phyloP scores from a whole-genome alignment of 2,797 vertebrate species.

The Bradypodion ventrale region DNA sequence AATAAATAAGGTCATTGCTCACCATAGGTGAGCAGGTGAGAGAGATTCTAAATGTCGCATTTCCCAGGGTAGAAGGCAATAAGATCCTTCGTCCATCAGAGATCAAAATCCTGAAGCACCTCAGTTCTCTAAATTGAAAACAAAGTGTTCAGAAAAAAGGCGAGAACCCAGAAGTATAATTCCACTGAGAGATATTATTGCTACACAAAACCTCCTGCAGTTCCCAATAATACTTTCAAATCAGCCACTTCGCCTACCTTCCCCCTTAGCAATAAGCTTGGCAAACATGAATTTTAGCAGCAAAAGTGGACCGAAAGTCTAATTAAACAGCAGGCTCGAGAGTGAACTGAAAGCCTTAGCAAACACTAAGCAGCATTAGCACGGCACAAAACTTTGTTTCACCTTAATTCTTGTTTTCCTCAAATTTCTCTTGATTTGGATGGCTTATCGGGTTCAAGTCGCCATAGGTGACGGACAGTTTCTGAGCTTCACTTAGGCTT shows the following conservation, averaged over 20 bases:
- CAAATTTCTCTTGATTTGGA: not conserved
- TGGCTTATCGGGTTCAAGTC: not conserved
- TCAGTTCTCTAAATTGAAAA: not conserved
- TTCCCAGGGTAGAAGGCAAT: not conserved
- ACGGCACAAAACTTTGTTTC: not conserved
- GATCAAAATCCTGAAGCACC: not conserved
- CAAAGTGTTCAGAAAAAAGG: too few relatives aligned
- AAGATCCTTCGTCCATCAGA: not conserved
- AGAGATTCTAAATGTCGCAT: too few relatives aligned
- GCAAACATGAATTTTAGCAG: slow-evolving; percentile 27
- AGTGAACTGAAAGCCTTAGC: slow-evolving; percentile 3
- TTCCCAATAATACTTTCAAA: slow-evolving; percentile 9
- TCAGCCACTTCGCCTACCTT: not conserved
- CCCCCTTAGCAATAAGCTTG: not conserved
- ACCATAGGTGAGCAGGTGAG: too few relatives aligned
- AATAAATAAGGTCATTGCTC: too few relatives aligned
- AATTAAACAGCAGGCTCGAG: slow-evolving; percentile 8
- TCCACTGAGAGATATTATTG: slow-evolving; percentile 6
- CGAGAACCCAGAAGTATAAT: not conserved
- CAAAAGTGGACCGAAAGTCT: not conserved
- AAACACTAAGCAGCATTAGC: not conserved
- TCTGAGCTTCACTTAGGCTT: not conserved
- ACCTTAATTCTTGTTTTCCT: not conserved
- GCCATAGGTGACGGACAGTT: not conserved
- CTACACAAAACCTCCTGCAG: not conserved